Evolutionary conservation across 2,113 vertebrate species (phyloP), one percentile per base, ranked within the genome.

Genomic region (Saimiri boliviensis): DNA sequence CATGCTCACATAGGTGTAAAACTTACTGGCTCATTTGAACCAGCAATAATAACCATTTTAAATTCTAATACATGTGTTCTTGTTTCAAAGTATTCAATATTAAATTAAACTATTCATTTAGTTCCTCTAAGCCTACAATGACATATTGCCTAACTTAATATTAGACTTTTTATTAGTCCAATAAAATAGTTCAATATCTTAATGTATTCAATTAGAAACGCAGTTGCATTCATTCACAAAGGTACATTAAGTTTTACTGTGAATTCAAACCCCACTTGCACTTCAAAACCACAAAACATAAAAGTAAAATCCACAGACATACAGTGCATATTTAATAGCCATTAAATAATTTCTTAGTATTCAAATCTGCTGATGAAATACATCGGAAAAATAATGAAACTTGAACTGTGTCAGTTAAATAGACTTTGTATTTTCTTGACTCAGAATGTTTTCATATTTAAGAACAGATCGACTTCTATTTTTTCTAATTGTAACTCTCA

Each of bases 221-320:
- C n/a, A 96, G 54, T 68, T 97, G 91, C 40, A 77, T 96, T 86
- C 85, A 96, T 95, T 93, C 86, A 97, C n/a, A 97, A 94, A 97
- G 88, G 89, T 74, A 97, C 74, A 96, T 97, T 97, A 97, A 97
- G 32, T 94, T 98, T 97, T 95, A 91, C 84, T 91, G 42, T 95
- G 91, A 95, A 93, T 91, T 92, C 80, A 86, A 91, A 54, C 11
- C 23, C 68, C 58, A 89, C 47, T 95, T 96, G 70, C 90, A 96
- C 49, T 95, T 93, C n/a, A 45, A 92, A 30, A 83, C 74, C n/a
- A 94, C 70, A 96, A 96, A 93, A 58, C 54, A 86, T 91, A 85
- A 94, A 96, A 93, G 27, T 85, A 91, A 96, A 94, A 91, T 56
- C 52, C n/a, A 88, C 1, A 82, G 30, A 42, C 6, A 58, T 92